Conservation (phyloP, 1,140 invertebrate genomes). For the Globodera rostochiensis region DNA sequence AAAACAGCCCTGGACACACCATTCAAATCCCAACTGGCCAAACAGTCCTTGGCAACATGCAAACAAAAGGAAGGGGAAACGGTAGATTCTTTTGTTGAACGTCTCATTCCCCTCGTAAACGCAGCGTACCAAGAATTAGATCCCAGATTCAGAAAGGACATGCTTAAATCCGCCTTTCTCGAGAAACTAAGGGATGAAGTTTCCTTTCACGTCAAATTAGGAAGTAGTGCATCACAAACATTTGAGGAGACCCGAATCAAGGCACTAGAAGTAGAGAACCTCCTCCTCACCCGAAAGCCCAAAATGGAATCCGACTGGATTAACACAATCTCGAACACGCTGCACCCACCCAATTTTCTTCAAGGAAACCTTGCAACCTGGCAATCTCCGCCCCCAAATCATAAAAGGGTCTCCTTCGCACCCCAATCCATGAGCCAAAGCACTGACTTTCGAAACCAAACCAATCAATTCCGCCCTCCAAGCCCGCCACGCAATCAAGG, state of each 20-base stretch:
- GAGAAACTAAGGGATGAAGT: conserved; percentile 2
- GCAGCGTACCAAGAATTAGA: no score
- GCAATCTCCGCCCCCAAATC: neutral
- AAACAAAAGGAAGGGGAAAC: conserved; percentile 8
- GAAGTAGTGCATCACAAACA: conserved; percentile 2
- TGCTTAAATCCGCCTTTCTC: no score
- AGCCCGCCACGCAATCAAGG: no score
- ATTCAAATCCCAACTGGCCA: conserved; percentile 5
- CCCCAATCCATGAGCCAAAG: neutral
- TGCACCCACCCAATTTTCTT: neutral
- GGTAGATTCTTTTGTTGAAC: conserved; percentile 1
- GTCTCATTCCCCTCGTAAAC: neutral
- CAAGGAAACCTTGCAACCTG: neutral
- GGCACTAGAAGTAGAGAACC: conserved; percentile 12
- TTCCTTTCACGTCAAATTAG: conserved; percentile 7
- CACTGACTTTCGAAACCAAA: no score
- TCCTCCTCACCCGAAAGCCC: neutral
- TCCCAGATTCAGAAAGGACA: no score
- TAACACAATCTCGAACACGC: neutral
- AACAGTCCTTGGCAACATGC: neutral
- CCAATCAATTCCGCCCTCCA: no score
- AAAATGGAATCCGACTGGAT: conserved; percentile 3
- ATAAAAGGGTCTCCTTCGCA: neutral
- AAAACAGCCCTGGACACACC: conserved; percentile 4
- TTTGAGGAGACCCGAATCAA: conserved; percentile 9